Evolutionary conservation across 2,888 invertebrate genomes (phyloP).

Genomic region (Acleris laterana): DNA sequence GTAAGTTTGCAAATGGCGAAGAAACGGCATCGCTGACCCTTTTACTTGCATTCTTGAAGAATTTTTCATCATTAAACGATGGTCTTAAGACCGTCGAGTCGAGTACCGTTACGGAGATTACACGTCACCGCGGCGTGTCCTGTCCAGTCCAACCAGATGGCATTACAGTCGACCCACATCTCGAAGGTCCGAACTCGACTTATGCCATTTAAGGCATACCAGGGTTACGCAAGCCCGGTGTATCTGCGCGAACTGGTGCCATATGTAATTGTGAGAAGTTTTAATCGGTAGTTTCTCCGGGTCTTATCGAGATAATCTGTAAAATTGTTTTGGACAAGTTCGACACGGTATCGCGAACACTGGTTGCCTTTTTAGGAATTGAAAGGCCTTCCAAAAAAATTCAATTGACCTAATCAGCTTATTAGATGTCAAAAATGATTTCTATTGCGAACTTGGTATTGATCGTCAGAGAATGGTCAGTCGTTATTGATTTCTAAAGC

Average conservation of each 20-base stretch:
- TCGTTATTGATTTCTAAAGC: constrained; percentile 8
- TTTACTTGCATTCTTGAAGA: constrained; percentile 30
- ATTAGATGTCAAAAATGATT: not conserved
- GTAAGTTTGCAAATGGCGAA: constrained; percentile 14
- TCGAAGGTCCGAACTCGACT: constrained; percentile 71
- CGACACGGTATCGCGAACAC: constrained; percentile 13
- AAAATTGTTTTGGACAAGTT: constrained; percentile 17
- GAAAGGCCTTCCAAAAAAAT: constrained; percentile 17
- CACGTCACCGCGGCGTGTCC: constrained; percentile 64
- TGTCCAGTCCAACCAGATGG: constrained; percentile 76
- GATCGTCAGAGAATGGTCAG: not conserved
- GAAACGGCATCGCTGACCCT: constrained; percentile 25
- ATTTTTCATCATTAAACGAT: constrained; percentile 37
- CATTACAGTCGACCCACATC: constrained; percentile 76
- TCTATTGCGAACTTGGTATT: constrained; percentile 2
- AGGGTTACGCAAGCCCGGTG: constrained; percentile 69
- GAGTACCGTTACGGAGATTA: constrained; percentile 63
- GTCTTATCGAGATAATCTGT: constrained; percentile 14
- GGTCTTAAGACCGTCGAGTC: constrained; percentile 31
- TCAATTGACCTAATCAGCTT: constrained; percentile 3
- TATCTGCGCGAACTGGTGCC: constrained; percentile 42
- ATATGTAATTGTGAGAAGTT: constrained; percentile 33
- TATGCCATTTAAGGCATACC: constrained; percentile 69
- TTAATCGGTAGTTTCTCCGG: constrained; percentile 16
- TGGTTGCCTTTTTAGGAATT: constrained; percentile 14